Evolutionary conservation across 2,113 vertebrate genomes (phyloP).

Genomic region (Tragelaphus scriptus): DNA sequence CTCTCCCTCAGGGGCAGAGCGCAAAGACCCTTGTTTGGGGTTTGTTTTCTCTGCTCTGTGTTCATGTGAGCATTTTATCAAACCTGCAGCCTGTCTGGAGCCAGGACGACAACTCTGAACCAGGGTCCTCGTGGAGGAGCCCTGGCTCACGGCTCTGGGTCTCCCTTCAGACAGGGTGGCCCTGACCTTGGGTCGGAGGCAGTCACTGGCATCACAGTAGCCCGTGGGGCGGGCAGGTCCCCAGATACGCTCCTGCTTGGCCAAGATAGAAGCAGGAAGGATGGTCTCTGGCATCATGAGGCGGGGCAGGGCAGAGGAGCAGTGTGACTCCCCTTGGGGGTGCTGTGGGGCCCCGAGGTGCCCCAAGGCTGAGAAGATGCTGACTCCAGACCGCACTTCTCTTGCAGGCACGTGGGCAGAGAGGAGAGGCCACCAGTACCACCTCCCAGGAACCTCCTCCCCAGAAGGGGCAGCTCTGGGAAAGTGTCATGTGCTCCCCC

Average conservation of each 20-base stretch:
- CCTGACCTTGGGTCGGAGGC: rapidly evolving
- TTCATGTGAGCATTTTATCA: neutral
- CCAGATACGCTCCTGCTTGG: neutral
- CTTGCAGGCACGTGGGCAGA: rapidly evolving
- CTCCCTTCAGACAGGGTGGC: neutral
- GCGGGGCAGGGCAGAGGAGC: neutral
- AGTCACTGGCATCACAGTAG: neutral
- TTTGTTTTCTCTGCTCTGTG: neutral
- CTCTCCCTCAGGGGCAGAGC: neutral
- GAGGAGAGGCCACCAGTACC: too few relatives aligned
- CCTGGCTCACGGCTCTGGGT: rapidly evolving
- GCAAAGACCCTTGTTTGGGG: neutral
- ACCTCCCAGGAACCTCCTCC: too few relatives aligned
- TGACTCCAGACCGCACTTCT: neutral
- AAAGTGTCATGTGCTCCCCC: neutral
- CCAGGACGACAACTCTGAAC: neutral
- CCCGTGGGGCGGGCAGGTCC: rapidly evolving
- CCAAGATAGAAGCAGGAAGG: neutral
- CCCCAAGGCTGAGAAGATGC: neutral
- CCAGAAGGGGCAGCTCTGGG: neutral
- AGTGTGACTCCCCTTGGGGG: neutral
- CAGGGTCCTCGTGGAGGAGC: neutral
- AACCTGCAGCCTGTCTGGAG: neutral
- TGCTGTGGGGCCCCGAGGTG: neutral
- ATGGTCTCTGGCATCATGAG: neutral